Conservation (phyloP, 2,113 vertebrate species). For the Steatornis caripensis region DNA sequence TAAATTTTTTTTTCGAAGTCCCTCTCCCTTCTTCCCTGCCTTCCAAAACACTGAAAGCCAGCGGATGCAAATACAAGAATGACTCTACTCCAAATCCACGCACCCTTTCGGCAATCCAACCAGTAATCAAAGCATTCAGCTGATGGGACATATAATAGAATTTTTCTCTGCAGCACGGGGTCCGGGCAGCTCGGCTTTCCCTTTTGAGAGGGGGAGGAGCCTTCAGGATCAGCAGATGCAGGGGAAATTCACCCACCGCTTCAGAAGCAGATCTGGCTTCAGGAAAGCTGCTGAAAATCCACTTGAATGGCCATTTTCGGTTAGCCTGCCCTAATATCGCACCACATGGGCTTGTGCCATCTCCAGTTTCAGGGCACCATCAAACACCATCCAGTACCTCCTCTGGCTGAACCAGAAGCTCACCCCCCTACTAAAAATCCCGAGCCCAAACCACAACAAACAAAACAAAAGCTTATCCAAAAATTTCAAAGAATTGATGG, state of each 20-base stretch:
- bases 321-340: background rate
- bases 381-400: background rate
- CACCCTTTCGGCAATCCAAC: background rate
- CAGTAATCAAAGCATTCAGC: background rate
- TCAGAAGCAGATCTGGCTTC: background rate
- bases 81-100: background rate
- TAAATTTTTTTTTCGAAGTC: background rate
- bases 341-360: rapidly evolving
- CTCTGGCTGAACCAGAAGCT: background rate
- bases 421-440: background rate
- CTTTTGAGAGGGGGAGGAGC: background rate
- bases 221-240: background rate
- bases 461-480: background rate
- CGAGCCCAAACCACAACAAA: background rate
- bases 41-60: background rate
- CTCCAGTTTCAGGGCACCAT: background rate
- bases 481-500: background rate
- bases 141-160: background rate
- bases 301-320: background rate
- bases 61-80: background rate
- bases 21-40: background rate
- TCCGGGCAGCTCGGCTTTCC: background rate
- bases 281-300: background rate
- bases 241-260: background rate
- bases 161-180: background rate